phyloP scores from a whole-genome alignment of 2,888 invertebrate genomes.

The Amblyjoppa proteus region DNA sequence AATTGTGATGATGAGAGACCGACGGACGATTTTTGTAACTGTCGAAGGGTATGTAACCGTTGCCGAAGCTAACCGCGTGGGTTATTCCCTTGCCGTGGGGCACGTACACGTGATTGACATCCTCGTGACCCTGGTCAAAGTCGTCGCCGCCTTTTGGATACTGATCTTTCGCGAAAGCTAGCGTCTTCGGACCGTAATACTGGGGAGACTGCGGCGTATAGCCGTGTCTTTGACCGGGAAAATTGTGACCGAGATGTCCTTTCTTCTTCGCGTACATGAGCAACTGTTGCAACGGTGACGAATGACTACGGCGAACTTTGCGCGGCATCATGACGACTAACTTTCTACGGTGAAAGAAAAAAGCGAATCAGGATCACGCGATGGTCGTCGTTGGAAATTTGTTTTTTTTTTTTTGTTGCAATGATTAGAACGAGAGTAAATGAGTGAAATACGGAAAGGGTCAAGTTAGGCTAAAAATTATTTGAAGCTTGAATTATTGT shows the following conservation, averaged over 20 bases:
- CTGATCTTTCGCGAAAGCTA: slow-evolving; percentile 39
- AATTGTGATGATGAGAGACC: slow-evolving; percentile 62
- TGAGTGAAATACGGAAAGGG: neutral
- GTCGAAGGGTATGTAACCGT: slow-evolving; percentile 80
- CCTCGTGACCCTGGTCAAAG: slow-evolving; percentile 77
- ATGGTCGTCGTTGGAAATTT: neutral
- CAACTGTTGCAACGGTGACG: slow-evolving; percentile 67
- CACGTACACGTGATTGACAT: slow-evolving; percentile 75
- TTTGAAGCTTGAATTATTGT: neutral
- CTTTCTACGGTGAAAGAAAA: slow-evolving; percentile 70
- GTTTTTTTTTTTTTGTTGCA: neutral
- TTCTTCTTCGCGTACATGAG: slow-evolving; percentile 68
- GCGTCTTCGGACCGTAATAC: slow-evolving; percentile 38
- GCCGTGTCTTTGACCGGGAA: slow-evolving; percentile 42
- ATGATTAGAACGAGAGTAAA: neutral
- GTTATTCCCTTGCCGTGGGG: slow-evolving; percentile 78
- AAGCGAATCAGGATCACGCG: neutral
- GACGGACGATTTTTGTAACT: slow-evolving; percentile 71
- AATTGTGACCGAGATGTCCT: slow-evolving; percentile 33
- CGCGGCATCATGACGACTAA: slow-evolving; percentile 77
- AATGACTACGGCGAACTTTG: slow-evolving; percentile 75
- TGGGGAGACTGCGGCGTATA: neutral
- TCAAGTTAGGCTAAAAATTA: neutral
- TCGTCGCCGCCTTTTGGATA: slow-evolving; percentile 77
- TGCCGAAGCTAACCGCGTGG: slow-evolving; percentile 76